Base-by-base conservation (phyloP, 2,113 vertebrate species). In the Pleuronectes platessa region DNA sequence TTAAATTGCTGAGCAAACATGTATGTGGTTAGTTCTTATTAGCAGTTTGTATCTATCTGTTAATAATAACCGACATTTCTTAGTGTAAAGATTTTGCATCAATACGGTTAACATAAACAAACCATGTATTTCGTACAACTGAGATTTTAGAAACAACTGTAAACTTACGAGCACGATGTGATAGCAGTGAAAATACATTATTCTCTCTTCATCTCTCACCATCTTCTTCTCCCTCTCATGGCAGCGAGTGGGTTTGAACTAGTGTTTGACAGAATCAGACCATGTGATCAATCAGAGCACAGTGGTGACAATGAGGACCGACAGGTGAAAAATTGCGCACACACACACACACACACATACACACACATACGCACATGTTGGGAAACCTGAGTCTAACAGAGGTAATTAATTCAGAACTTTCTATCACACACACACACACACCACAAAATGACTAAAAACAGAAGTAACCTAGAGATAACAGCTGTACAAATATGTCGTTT, bases 211-310 rank as follows among this genome's bases (percentile, higher is more conserved):
- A 37, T 68, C 49, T 62, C 53, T 68, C 53, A 59, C 51, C 49
- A 9, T 42, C 72, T 71, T 66, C 42, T 72, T 73, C 18, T 51
- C 15, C 18, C 47, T 51, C 47, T 18, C 56, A 47, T 56, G 55
- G 63, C 69, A 63, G 59, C 68, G 71, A 84, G 71, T 42, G 49
- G 60, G 81, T 66, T 56, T 86, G 67, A 71, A 76, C 55, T 47
- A 54, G 59, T 68, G 64, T 47, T 80, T 90, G 86, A 91, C 81
- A 90, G 89, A 92, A 92, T 93, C 89, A 92, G 90, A 88, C 77
- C 90, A 89, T 92, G 85, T 90, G 86, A 93, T 92, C 89, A 91
- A 86, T 93, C 90, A 90, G 66, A 84, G 85, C 60, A 56, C 73
- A 73, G 79, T 55, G 10, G 78, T 86, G 83, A 83, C 77, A 72